Percentiles rank a stretch among this genome's conserved stretches.
Evolutionary conservation across 2,888 invertebrate genomes (phyloP).

Genomic region (Orchesellides sinensis): DNA sequence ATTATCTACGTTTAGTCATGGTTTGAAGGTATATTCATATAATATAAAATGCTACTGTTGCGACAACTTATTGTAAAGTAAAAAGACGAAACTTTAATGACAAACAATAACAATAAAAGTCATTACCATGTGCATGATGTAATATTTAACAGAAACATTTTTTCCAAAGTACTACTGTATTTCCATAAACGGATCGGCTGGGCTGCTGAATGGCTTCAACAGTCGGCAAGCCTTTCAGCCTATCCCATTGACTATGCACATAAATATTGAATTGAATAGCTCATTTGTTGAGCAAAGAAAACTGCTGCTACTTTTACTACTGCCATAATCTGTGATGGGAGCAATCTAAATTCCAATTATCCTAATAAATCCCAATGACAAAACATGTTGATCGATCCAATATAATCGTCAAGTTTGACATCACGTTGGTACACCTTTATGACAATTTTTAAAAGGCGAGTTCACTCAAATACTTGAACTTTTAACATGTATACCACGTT

Average conservation of each 20-base stretch:
- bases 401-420: slow-evolving; percentile 49
- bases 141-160: slow-evolving; percentile 30
- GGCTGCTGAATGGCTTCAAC: slow-evolving; percentile 26
- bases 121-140: slow-evolving; percentile 11
- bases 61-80: neutral
- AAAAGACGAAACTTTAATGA: neutral
- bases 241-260: neutral
- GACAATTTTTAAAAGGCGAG: neutral
- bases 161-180: slow-evolving; percentile 33
- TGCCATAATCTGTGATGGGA: slow-evolving; percentile 26
- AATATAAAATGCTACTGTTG: neutral
- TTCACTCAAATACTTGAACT: neutral
- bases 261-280: neutral
- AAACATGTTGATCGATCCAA: slow-evolving; percentile 37
- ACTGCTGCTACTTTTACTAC: neutral
- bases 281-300: slow-evolving; percentile 24
- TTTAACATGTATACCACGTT: no score
- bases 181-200: slow-evolving; percentile 28
- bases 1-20: no score
- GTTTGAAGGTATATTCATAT: no score
- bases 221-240: slow-evolving; percentile 29
- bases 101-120: slow-evolving; percentile 38
- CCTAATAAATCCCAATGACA: slow-evolving; percentile 54
- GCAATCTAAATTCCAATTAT: slow-evolving; percentile 48
- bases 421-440: neutral